Conservation (phyloP, 2,797 vertebrate species). For the Lacerta bilineata region DNA sequence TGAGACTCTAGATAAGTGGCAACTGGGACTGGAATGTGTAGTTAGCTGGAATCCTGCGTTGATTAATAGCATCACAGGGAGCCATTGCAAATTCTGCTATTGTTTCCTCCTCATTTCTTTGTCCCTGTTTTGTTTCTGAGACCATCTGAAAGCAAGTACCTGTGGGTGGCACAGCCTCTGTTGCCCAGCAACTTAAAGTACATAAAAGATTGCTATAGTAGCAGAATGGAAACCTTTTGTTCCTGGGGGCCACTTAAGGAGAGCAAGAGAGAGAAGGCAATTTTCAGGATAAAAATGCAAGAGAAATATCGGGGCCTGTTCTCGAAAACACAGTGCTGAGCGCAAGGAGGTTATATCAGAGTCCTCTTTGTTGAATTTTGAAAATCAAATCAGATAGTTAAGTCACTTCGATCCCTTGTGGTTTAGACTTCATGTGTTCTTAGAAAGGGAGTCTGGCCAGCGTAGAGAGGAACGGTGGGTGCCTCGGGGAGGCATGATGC, state of each 20-base stretch:
- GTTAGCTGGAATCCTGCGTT: neutral
- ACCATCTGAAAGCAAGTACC: constrained; percentile 37
- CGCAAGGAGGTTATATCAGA: neutral
- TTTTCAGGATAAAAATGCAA: neutral
- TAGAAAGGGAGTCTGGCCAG: neutral
- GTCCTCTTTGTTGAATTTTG: neutral
- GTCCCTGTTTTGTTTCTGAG: constrained; percentile 23
- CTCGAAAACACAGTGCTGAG: neutral
- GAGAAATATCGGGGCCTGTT: neutral
- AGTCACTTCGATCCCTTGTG: neutral
- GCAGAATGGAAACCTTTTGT: constrained; percentile 31
- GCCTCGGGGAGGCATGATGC: neutral
- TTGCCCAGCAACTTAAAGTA: constrained; percentile 42
- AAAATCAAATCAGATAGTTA: neutral
- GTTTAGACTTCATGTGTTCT: too few species aligned
- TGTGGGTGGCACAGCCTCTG: constrained; percentile 26
- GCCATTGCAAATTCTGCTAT: neutral
- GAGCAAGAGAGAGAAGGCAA: constrained; percentile 7
- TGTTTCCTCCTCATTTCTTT: neutral
- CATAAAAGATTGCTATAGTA: constrained; percentile 22
- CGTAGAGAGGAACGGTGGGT: neutral
- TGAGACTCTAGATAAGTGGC: neutral
- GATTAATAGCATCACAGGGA: neutral
- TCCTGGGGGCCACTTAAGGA: constrained; percentile 27
- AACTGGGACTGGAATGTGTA: too few species aligned